These are phyloP conservation scores for Philopotamus ludificatus DNA, from an alignment of 1,140 invertebrate genomes.

Conservation along the genomic window DNA sequence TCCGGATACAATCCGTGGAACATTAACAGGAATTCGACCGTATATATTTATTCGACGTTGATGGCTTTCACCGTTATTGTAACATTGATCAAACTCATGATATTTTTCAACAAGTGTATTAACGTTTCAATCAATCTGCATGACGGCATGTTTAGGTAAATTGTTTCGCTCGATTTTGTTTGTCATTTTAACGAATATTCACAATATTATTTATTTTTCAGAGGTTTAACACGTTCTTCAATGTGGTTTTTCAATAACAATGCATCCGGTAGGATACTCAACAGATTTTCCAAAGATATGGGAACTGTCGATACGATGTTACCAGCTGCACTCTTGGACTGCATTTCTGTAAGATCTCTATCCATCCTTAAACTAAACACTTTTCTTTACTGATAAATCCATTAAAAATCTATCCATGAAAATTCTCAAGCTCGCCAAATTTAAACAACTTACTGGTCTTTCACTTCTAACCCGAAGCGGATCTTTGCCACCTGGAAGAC, in stretches of 20 bases:
- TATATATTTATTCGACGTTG: conserved; percentile 60
- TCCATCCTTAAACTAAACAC: neutral
- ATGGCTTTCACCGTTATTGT: conserved; percentile 54
- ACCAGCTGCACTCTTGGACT: conserved; percentile 67
- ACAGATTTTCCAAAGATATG: conserved; percentile 78
- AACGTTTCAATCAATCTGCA: conserved; percentile 71
- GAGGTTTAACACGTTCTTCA: conserved; percentile 68
- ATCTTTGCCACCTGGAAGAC: too few species aligned
- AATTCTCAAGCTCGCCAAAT: too few species aligned
- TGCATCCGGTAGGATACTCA: conserved; percentile 69
- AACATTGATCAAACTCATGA: conserved; percentile 51
- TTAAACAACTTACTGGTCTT: too few species aligned
- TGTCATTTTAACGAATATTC: conserved; percentile 3
- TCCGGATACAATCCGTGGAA: conserved; percentile 42
- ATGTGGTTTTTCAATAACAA: conserved; percentile 87
- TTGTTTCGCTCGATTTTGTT: neutral
- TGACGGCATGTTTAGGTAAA: conserved; percentile 70
- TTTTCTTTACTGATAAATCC: too few species aligned
- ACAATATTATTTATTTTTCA: conserved; percentile 65
- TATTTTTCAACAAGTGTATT: conserved; percentile 76
- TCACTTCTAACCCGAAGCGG: too few species aligned
- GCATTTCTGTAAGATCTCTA: conserved; percentile 58
- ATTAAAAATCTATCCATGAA: too few species aligned
- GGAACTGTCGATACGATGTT: conserved; percentile 76
- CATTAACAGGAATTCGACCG: conserved; percentile 53